Conservation (phyloP, 2,888 invertebrate genomes). For the Limnephilus lunatus region DNA sequence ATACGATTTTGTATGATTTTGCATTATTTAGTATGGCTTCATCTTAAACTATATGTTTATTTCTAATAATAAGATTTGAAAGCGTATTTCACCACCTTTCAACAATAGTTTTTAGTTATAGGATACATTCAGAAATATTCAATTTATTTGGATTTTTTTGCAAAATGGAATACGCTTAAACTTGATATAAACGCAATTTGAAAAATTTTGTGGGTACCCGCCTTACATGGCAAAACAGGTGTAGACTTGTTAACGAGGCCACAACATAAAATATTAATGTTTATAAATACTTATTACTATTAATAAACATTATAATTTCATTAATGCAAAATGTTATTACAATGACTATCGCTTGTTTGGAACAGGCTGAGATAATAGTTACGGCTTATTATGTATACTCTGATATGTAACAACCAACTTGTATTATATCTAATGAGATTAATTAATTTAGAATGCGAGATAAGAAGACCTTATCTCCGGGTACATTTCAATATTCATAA, state of each 20-base stretch:
- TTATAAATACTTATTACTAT: not conserved
- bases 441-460: conserved; percentile 16
- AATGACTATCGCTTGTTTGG: conserved; percentile 17
- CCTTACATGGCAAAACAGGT: not conserved
- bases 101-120: no score
- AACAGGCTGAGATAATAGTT: conserved; percentile 12
- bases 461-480: not conserved
- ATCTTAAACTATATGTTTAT: no score
- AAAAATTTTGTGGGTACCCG: not conserved
- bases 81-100: no score
- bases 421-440: not conserved
- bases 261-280: not conserved
- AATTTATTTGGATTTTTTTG: no score
- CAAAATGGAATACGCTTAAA: not conserved
- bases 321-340: conserved; percentile 13
- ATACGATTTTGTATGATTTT: no score
- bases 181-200: not conserved
- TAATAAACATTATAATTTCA: not conserved
- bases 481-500: not conserved
- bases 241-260: not conserved
- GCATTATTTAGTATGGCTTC: no score
- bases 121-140: no score
- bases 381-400: conserved; percentile 3
- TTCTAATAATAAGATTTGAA: no score
- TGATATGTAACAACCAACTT: not conserved